phyloP scores from a whole-genome alignment of 2,113 vertebrate species.

The Forbesichthys papilliferus region DNA sequence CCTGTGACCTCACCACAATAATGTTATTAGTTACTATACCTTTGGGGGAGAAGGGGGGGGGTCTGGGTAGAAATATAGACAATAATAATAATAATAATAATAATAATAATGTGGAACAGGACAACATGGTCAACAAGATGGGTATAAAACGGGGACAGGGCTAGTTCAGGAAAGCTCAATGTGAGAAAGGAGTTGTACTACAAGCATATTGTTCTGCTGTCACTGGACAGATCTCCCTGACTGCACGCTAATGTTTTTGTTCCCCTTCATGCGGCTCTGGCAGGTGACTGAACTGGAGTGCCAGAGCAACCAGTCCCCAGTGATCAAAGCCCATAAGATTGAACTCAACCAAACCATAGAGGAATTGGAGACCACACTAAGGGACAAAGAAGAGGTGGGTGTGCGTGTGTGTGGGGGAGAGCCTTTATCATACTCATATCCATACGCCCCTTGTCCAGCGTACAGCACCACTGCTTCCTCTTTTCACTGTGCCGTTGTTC shows the following conservation, averaged over 20 bases:
- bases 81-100: no score
- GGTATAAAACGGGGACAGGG: no score
- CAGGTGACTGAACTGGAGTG: constrained; percentile 98
- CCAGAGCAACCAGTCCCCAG: constrained; percentile 93
- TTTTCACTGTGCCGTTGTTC: constrained; percentile 37
- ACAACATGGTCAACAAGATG: no score
- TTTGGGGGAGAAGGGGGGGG: no score
- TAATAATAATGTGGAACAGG: no score
- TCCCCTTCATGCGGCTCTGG: constrained; percentile 43
- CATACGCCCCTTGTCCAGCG: not conserved
- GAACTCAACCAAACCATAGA: constrained; percentile 98
- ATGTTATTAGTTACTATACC: no score
- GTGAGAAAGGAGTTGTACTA: no score
- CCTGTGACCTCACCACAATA: no score
- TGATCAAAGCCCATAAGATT: constrained; percentile 95
- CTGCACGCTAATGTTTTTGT: constrained; percentile 8
- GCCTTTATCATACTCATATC: not conserved
- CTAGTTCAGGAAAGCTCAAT: no score
- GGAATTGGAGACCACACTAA: constrained; percentile 88
- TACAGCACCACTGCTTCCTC: not conserved
- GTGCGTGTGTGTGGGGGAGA: not conserved
- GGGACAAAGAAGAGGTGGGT: constrained; percentile 93
- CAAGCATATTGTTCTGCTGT: not conserved
- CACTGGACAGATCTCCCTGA: not conserved
- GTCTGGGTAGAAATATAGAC: no score